Evolutionary conservation across 2,797 vertebrate genomes (phyloP).

Genomic region (Centroberyx gerrardi): DNA sequence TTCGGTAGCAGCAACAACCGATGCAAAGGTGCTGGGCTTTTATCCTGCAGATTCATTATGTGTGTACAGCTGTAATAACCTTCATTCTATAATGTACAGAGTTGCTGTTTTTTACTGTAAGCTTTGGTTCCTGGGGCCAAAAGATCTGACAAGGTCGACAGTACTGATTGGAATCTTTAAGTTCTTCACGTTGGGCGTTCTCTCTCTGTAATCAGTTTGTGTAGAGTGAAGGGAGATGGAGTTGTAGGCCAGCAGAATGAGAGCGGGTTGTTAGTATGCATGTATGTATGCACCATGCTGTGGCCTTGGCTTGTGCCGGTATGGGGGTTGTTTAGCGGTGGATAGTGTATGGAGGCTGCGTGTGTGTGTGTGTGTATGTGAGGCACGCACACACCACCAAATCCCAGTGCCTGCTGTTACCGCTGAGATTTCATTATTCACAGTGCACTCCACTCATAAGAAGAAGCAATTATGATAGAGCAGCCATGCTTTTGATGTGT

Average conservation of each 20-base stretch:
- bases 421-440: conserved; percentile 68
- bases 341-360: conserved; percentile 17
- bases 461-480: conserved; percentile 66
- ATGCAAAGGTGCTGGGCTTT: conserved; percentile 19
- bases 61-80: not conserved
- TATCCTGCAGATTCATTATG: not conserved
- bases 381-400: conserved; percentile 5
- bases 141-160: not conserved
- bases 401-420: conserved; percentile 45
- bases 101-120: not conserved
- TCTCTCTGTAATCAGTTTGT: conserved; percentile 5
- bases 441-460: conserved; percentile 52
- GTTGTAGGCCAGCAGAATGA: conserved; percentile 26
- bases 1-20: conserved; percentile 17
- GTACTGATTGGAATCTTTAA: not conserved
- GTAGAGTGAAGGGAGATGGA: conserved; percentile 20
- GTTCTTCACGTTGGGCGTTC: not conserved
- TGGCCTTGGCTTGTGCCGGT: conserved; percentile 31
- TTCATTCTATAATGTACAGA: not conserved
- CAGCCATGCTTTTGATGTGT: conserved; percentile 60
- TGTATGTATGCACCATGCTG: conserved; percentile 40
- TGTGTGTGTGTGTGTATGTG: conserved; percentile 16
- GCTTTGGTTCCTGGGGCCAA: not conserved
- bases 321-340: conserved; percentile 31
- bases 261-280: conserved; percentile 48